phyloP scores from a whole-genome alignment of 92 coral and sea anemone species.

The Anthopleura xanthogrammica region DNA sequence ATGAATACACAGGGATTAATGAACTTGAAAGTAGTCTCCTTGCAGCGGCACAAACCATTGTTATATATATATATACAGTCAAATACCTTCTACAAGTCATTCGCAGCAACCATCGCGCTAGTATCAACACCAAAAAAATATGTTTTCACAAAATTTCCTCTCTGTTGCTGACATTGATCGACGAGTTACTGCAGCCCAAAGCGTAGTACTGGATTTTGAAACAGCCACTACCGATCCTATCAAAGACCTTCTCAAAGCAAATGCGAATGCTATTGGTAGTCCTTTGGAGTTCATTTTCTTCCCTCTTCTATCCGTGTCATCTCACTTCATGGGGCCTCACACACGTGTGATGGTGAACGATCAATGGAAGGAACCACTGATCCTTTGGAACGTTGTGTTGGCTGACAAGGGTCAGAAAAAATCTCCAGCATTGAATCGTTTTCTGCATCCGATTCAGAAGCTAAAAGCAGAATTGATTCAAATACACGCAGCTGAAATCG shows the following conservation, averaged over 20 bases:
- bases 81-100: too few species aligned
- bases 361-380: constrained; percentile 53
- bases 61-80: too few species aligned
- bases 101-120: too few species aligned
- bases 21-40: too few species aligned
- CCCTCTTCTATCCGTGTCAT: constrained; percentile 51
- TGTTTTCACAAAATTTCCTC: neutral
- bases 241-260: constrained; percentile 41
- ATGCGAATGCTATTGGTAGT: constrained; percentile 60
- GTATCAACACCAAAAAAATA: too few species aligned
- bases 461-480: constrained; percentile 13
- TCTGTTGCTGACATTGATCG: constrained; percentile 32
- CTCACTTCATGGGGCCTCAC: constrained; percentile 54
- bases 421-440: constrained; percentile 54
- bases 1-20: too few species aligned
- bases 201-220: constrained; percentile 20
- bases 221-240: constrained; percentile 20
- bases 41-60: too few species aligned
- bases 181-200: constrained; percentile 45
- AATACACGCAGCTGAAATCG: too few species aligned
- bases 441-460: constrained; percentile 43
- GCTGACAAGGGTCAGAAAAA: constrained; percentile 69
- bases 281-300: constrained; percentile 51
- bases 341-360: constrained; percentile 45
- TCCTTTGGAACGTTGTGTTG: constrained; percentile 58